Evolutionary conservation across 2,888 invertebrate species (phyloP), one percentile per base, ranked within the genome.

Genomic region (Drosophila eohydei): DNA sequence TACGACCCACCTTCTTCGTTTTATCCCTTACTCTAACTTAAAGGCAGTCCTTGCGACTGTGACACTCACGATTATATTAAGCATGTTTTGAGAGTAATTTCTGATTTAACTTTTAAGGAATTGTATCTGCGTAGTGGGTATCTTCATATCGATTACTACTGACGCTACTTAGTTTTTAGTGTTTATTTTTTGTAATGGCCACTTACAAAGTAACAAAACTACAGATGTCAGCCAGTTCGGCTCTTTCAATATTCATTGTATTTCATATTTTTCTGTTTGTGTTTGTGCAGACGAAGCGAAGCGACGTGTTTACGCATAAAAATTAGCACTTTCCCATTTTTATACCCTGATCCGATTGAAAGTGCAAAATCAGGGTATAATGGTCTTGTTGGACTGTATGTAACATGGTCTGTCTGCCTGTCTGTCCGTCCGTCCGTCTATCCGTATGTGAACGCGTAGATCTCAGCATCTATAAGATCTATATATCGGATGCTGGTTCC

Each of bases 291-390:
- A 50, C 74, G 55, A 72, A 59, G 54, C 57, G 59, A 30, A 5
- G 5, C 54, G 77, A 82, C 83, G 74, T 70, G 80, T 82, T 82
- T 85, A 82, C 80, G 82, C 81, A 80, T 80, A 77, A 82, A 83
- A 80, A 68, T 67, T 66, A 81, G 56, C 71, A 63, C 61, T 69
- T 74, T 65, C 63, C 57, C 44, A 46, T 14, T 57, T 48, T 28
- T 43, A 16, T 30, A 21, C 21, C 21, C 21, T 21, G 21, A 21
- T 21, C 21, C 21, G 21, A 21, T 1, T 21, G 21, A 21, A 21
- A 21, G 21, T 21, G 21, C 1, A 21, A 21, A 21, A 21, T 21
- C 21, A 21, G 21, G 21, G 21, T 21, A 21, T 21, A 21, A 21
- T 21, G 21, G 21, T 21, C 1, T 21, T 21, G 21, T 21, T 21